A percentile compares a stretch with the other conserved stretches of the same genome.
Conservation (phyloP, 1,140 invertebrate genomes). For the Cydia fagiglandana region DNA sequence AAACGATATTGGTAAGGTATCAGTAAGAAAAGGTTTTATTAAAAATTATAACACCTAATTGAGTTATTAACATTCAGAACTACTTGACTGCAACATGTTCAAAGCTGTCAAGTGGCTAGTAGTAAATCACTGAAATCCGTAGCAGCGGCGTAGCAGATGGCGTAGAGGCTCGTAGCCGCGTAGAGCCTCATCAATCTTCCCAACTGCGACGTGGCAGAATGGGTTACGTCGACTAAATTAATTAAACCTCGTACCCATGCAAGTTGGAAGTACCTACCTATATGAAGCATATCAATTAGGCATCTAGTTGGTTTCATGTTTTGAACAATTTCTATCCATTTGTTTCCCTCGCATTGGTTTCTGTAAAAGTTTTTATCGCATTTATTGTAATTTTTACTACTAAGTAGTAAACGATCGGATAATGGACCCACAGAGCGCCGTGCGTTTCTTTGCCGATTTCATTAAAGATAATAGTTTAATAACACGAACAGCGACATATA, state of each 20-base stretch:
- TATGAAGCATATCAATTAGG: not conserved
- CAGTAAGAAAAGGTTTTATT: too few relatives aligned
- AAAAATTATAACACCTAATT: not conserved
- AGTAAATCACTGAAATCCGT: slow-evolving; percentile 12
- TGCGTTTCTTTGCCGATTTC: not conserved
- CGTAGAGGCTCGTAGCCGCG: slow-evolving; percentile 30
- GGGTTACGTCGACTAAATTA: not conserved
- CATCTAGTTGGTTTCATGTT: not conserved
- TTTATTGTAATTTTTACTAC: not conserved
- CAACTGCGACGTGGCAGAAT: slow-evolving; percentile 13
- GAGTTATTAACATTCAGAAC: not conserved
- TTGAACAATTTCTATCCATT: too few relatives aligned
- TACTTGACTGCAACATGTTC: not conserved
- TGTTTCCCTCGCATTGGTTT: not conserved
- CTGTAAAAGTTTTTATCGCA: not conserved
- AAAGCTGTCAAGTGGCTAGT: slow-evolving; percentile 15
- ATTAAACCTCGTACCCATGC: not conserved
- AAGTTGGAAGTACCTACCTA: not conserved
- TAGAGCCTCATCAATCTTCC: slow-evolving; percentile 24
- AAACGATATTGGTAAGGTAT: not conserved
- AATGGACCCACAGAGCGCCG: not conserved
- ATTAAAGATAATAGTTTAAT: not conserved
- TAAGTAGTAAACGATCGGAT: not conserved
- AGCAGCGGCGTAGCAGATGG: slow-evolving; percentile 24
- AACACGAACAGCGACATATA: not conserved